These are phyloP conservation scores for Steatocranus sp. DNA, from an alignment of 2,797 vertebrate species.

Conservation along the genomic window DNA sequence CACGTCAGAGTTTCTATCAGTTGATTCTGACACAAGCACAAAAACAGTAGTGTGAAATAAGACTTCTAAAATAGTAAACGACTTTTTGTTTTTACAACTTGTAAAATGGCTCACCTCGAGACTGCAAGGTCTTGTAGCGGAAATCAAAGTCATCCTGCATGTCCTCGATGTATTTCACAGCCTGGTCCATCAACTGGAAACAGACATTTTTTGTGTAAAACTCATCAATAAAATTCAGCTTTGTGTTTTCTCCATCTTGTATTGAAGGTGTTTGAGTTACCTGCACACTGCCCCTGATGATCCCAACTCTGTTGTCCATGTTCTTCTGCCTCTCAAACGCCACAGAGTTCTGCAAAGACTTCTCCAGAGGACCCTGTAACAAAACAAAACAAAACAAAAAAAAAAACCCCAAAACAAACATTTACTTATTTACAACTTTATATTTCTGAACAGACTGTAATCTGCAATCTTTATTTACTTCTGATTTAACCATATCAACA, in stretches of 20 bases:
- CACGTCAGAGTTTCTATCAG: slow-evolving; percentile 80
- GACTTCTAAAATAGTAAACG: not conserved
- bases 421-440: not conserved
- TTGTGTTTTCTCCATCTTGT: not conserved
- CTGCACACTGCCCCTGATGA: slow-evolving; percentile 88
- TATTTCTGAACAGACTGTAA: not conserved
- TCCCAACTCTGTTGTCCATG: slow-evolving; percentile 85
- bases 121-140: slow-evolving; percentile 94
- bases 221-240: not conserved
- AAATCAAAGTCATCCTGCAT: slow-evolving; percentile 98
- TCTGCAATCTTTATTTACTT: not conserved
- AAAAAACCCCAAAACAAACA: not conserved
- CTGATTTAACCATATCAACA: not conserved
- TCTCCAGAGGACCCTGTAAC: slow-evolving; percentile 87
- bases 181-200: slow-evolving; percentile 89
- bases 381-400: not conserved
- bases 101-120: slow-evolving; percentile 78
- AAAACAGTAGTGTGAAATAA: not conserved
- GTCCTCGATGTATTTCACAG: slow-evolving; percentile 93
- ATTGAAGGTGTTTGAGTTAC: slow-evolving; percentile 51
- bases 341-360: slow-evolving; percentile 85
- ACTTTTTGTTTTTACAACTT: not conserved
- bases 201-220: not conserved
- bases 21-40: slow-evolving; percentile 72
- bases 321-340: slow-evolving; percentile 88